Evolutionary conservation across 2,888 invertebrate genomes (phyloP).

Genomic region (Xanthorhoe designata): DNA sequence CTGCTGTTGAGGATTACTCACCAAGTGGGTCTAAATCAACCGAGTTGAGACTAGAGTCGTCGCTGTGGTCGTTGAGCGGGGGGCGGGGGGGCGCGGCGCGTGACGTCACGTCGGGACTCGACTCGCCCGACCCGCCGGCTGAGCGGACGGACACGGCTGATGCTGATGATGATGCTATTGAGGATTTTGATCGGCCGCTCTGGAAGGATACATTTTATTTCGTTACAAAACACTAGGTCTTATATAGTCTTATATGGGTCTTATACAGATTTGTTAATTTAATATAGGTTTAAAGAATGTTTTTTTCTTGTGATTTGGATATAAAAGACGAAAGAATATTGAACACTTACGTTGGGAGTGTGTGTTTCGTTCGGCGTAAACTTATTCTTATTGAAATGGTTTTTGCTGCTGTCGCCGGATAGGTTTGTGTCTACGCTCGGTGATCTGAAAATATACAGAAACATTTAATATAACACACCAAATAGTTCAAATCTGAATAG

Average conservation of each 20-base stretch:
- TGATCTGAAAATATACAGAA: conserved; percentile 72
- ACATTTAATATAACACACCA: neutral
- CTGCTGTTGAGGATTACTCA: conserved; percentile 47
- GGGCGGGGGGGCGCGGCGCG: conserved; percentile 78
- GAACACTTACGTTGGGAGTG: conserved; percentile 87
- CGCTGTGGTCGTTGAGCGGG: conserved; percentile 86
- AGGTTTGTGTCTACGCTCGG: conserved; percentile 89
- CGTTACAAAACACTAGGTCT: too few species aligned
- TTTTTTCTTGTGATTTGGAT: too few species aligned
- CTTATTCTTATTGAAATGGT: conserved; percentile 83
- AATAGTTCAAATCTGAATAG: too few species aligned
- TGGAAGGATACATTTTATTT: conserved; percentile 59
- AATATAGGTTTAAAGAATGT: too few species aligned
- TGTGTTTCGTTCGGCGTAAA: conserved; percentile 86
- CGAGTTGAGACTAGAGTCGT: conserved; percentile 96
- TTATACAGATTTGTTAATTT: too few species aligned
- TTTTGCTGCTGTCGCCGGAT: conserved; percentile 84
- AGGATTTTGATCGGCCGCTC: conserved; percentile 87
- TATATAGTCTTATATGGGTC: too few species aligned
- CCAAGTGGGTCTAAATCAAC: conserved; percentile 92
- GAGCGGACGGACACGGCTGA: conserved; percentile 81
- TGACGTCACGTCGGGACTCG: conserved; percentile 83
- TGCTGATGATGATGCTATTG: conserved; percentile 79
- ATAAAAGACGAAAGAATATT: too few species aligned
- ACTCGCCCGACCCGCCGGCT: conserved; percentile 78